Percentiles rank a stretch among this genome's conserved stretches.
Conservation (phyloP, 2,113 vertebrate species). For the Larimichthys polyactis region DNA sequence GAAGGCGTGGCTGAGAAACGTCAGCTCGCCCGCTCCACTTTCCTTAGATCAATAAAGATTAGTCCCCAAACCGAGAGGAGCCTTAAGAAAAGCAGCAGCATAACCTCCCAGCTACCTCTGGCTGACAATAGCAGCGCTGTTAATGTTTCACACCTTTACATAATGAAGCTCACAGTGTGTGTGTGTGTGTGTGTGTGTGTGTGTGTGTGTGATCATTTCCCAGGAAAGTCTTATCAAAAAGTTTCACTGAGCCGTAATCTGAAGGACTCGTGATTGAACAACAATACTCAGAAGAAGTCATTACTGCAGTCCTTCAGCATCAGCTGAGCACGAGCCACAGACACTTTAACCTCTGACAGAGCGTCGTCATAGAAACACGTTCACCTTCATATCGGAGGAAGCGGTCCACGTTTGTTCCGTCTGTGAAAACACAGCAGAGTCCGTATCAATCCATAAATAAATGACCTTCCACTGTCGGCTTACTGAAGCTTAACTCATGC, state of each 20-base stretch:
- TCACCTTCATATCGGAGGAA: no score
- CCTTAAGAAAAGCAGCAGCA: background rate
- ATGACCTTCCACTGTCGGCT: no score
- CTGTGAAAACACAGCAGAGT: no score
- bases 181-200: background rate
- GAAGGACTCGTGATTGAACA: background rate
- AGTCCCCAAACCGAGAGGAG: background rate
- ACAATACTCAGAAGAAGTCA: background rate
- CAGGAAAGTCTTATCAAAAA: constrained; percentile 13
- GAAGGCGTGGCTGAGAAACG: constrained; percentile 32
- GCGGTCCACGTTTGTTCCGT: no score
- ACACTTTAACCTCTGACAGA: no score
- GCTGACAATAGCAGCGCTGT: constrained; percentile 20
- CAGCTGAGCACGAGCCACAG: background rate
- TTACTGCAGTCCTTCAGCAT: background rate
- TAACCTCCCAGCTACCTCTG: constrained; percentile 24
- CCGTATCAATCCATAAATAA: no score
- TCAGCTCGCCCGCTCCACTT: background rate
- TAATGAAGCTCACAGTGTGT: background rate
- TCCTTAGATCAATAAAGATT: constrained; percentile 44
- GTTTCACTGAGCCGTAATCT: background rate
- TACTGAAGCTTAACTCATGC: no score
- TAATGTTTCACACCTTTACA: constrained; percentile 43
- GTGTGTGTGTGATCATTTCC: constrained; percentile 5
- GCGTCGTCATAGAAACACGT: no score